Percentiles rank a stretch among this genome's conserved stretches.
Conservation (phyloP, 2,888 invertebrate species). For the Tiliacea citrago region DNA sequence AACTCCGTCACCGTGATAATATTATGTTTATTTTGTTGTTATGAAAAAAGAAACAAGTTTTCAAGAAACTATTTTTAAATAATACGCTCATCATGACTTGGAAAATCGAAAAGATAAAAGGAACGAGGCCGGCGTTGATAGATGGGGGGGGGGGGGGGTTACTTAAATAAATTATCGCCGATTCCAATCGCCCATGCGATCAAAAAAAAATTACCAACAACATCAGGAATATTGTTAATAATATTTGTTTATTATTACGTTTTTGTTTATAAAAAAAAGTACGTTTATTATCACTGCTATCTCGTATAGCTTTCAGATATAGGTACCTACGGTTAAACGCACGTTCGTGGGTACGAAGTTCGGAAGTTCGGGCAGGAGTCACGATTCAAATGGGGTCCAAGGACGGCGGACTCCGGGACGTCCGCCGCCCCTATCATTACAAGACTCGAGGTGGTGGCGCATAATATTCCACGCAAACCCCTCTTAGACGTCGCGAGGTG, state of each 20-base stretch:
- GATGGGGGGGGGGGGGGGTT: background rate
- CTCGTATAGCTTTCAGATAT: slow-evolving; percentile 10
- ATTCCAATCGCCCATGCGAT: background rate
- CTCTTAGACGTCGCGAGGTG: no score
- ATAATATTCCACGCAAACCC: no score
- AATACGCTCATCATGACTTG: slow-evolving; percentile 9
- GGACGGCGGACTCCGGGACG: no score
- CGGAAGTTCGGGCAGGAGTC: slow-evolving; percentile 3
- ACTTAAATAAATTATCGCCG: background rate
- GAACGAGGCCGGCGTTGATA: slow-evolving; percentile 12
- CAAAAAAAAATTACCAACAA: no score
- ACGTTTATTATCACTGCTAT: slow-evolving; percentile 32
- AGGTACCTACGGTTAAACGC: background rate
- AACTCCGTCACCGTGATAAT: background rate
- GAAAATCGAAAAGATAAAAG: slow-evolving; percentile 7
- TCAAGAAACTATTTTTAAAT: background rate
- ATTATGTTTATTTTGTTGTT: background rate
- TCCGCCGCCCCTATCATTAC: no score
- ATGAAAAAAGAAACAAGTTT: background rate
- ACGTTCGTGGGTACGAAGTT: no score
- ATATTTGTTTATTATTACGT: slow-evolving; percentile 21
- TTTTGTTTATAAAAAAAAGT: slow-evolving; percentile 21
- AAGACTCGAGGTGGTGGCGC: no score
- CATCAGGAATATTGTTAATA: slow-evolving; percentile 1
- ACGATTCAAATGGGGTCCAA: background rate